Evolutionary conservation across 2,113 vertebrate genomes (phyloP).

Genomic region (Patagioenas fasciata): DNA sequence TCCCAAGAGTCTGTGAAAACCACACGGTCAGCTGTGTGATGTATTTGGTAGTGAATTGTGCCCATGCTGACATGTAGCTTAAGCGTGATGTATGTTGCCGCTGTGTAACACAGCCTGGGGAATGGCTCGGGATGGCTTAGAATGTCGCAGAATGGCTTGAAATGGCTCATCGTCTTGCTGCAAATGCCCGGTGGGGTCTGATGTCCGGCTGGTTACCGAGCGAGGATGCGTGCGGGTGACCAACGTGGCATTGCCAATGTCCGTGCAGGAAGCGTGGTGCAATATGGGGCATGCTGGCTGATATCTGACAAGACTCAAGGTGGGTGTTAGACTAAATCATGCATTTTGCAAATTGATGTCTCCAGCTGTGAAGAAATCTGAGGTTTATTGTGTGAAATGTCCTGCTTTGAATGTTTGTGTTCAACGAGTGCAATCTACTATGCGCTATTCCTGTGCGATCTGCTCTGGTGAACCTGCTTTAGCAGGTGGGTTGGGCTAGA

Average conservation of each 20-base stretch:
- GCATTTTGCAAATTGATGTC: background rate
- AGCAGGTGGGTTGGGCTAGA: no score
- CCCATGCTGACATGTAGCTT: background rate
- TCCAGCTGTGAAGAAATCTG: background rate
- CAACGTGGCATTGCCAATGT: fast-evolving
- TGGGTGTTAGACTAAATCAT: background rate
- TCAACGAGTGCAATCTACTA: background rate
- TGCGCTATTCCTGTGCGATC: no score
- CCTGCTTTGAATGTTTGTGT: background rate
- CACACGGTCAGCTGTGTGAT: fast-evolving
- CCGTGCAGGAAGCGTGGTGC: fast-evolving
- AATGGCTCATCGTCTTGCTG: background rate
- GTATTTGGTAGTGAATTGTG: background rate
- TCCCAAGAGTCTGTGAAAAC: background rate
- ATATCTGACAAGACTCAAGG: background rate
- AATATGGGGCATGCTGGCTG: fast-evolving
- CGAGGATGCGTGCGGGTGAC: background rate
- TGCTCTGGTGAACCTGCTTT: no score
- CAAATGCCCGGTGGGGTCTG: background rate
- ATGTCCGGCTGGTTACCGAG: background rate
- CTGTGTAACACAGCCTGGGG: fast-evolving
- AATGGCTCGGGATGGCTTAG: no score
- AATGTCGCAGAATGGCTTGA: no score
- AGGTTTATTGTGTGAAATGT: background rate
- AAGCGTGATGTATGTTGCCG: fast-evolving